These are phyloP conservation scores for Bradynema listronoti DNA, from an alignment of 1,140 invertebrate genomes.

Conservation along the genomic window DNA sequence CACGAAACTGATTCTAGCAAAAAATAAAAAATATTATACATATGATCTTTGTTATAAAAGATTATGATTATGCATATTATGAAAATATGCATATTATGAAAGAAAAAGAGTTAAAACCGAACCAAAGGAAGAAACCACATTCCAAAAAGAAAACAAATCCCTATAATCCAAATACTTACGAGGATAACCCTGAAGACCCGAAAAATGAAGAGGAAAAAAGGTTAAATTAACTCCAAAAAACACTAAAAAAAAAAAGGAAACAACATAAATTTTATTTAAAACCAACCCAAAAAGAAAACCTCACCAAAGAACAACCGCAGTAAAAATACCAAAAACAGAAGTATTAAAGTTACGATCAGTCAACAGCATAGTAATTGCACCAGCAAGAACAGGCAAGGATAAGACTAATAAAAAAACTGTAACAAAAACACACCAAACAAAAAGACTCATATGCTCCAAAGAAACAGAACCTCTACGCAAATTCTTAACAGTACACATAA, in stretches of 20 bases:
- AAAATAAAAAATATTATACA: too few species aligned
- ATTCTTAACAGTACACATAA: slow-evolving; percentile 59
- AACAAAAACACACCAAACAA: slow-evolving; percentile 67
- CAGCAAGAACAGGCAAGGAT: slow-evolving; percentile 68
- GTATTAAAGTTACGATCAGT: slow-evolving; percentile 69
- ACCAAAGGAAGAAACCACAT: not conserved
- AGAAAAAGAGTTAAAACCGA: too few species aligned
- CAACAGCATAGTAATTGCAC: slow-evolving; percentile 69
- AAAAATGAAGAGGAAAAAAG: slow-evolving; percentile 71
- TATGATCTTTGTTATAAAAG: too few species aligned
- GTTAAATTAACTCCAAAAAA: slow-evolving; percentile 69
- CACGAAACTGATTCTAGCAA: too few species aligned
- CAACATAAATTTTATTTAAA: slow-evolving; percentile 65
- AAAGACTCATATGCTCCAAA: slow-evolving; percentile 63
- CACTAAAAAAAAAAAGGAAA: slow-evolving; percentile 66
- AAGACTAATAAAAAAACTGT: slow-evolving; percentile 67
- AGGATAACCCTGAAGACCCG: slow-evolving; percentile 69
- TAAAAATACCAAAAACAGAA: slow-evolving; percentile 67
- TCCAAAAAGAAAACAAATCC: slow-evolving; percentile 37
- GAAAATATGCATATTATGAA: too few species aligned
- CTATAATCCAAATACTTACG: slow-evolving; percentile 70
- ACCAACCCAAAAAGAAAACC: slow-evolving; percentile 68
- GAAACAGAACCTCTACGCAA: slow-evolving; percentile 58
- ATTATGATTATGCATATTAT: too few species aligned
- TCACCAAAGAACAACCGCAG: slow-evolving; percentile 66